phyloP scores from a whole-genome alignment of 2,888 invertebrate species.

The Epicampocera succincta region DNA sequence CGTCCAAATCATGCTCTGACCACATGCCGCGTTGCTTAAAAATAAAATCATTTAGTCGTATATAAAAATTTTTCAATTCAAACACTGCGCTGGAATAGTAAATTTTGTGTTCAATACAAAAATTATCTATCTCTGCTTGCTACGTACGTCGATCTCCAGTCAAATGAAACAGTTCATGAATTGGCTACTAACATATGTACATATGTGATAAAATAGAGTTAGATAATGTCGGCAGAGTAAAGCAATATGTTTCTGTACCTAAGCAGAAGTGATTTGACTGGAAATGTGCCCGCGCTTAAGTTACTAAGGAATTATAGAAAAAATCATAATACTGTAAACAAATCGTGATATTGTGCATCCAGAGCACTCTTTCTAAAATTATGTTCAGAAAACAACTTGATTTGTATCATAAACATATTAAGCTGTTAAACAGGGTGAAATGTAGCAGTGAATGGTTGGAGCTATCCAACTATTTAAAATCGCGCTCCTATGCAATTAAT shows the following conservation, averaged over 20 bases:
- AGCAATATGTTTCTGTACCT: not conserved
- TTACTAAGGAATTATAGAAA: not conserved
- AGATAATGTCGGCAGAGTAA: not conserved
- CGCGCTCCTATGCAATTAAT: not conserved
- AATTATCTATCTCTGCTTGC: too few species aligned
- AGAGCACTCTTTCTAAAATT: too few species aligned
- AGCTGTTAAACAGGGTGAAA: too few species aligned
- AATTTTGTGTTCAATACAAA: too few species aligned
- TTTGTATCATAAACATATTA: too few species aligned
- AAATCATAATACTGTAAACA: not conserved
- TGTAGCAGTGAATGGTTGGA: too few species aligned
- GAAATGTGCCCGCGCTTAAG: not conserved
- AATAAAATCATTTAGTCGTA: not conserved
- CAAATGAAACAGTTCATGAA: not conserved
- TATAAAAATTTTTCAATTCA: too few species aligned
- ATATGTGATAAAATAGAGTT: not conserved
- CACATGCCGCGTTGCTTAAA: conserved; percentile 3
- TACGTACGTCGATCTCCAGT: not conserved
- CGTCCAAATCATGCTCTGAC: conserved; percentile 17
- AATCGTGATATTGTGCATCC: too few species aligned
- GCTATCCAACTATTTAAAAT: too few species aligned
- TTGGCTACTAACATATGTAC: not conserved
- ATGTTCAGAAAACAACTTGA: too few species aligned
- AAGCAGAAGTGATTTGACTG: conserved; percentile 26
- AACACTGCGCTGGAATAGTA: too few species aligned